Evolutionary conservation across 2,113 vertebrate species (phyloP).

Genomic region (Oceanodroma tethys): DNA sequence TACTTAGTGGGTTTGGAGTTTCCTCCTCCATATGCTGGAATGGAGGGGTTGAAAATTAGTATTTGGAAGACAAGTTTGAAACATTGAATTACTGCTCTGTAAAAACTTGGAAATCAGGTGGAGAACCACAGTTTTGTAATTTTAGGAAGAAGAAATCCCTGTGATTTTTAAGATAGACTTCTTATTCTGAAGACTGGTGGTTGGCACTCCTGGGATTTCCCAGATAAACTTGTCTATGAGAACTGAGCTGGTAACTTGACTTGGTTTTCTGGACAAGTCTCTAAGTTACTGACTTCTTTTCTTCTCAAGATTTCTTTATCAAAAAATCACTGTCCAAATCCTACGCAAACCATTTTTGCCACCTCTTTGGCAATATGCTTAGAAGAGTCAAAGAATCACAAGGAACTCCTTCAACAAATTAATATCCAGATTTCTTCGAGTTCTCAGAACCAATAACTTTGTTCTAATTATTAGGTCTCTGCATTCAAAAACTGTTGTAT

Average conservation of each 20-base stretch:
- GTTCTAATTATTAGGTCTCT: background rate
- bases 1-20: background rate
- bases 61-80: background rate
- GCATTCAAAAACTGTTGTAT: background rate
- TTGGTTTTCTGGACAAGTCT: background rate
- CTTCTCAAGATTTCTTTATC: background rate
- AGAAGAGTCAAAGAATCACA: background rate
- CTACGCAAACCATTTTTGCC: background rate
- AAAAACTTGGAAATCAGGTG: background rate
- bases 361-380: background rate
- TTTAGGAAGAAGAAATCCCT: background rate
- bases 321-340: background rate
- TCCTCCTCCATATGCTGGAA: background rate
- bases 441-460: background rate
- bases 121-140: background rate
- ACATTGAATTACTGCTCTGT: background rate
- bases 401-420: background rate
- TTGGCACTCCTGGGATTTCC: background rate
- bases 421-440: background rate
- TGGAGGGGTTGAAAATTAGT: background rate
- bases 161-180: background rate
- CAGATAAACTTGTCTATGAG: background rate
- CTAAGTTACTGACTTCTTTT: background rate
- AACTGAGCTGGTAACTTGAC: background rate
- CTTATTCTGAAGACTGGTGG: background rate